These are phyloP conservation scores for Patella vulgata DNA, from an alignment of 1,140 invertebrate species.

Conservation along the genomic window DNA sequence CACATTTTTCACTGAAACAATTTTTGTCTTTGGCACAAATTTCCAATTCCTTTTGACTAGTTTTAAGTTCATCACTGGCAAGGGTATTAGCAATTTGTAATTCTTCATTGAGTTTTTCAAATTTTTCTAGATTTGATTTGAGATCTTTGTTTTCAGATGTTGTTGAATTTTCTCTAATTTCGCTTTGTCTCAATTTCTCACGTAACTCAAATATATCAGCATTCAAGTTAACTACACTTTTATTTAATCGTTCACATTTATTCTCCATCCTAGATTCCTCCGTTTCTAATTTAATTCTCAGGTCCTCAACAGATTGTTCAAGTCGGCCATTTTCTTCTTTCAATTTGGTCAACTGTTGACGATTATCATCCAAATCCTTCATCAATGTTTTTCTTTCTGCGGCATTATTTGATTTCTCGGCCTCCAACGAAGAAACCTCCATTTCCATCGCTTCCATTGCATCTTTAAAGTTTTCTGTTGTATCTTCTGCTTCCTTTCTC, in stretches of 20 bases:
- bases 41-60: conserved; percentile 14
- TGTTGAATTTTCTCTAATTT: conserved; percentile 11
- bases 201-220: conserved; percentile 28
- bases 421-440: conserved; percentile 22
- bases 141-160: conserved; percentile 3
- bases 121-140: conserved; percentile 8
- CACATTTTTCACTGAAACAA: conserved; percentile 20
- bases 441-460: conserved; percentile 35
- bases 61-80: conserved; percentile 6
- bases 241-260: not conserved
- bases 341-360: conserved; percentile 3
- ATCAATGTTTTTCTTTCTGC: conserved; percentile 22
- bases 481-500: conserved; percentile 17
- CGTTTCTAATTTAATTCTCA: conserved; percentile 7
- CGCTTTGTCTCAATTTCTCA: conserved; percentile 14
- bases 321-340: conserved; percentile 12
- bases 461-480: conserved; percentile 32
- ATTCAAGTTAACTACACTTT: conserved; percentile 21
- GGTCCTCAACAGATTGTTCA: conserved; percentile 8
- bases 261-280: not conserved
- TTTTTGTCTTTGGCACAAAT: conserved; percentile 11
- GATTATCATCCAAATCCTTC: conserved; percentile 21
- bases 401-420: conserved; percentile 17
- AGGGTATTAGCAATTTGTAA: not conserved
- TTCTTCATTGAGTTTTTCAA: conserved; percentile 15